Evolutionary conservation across 2,888 invertebrate genomes (phyloP).

Genomic region (Uloborus plumipes): DNA sequence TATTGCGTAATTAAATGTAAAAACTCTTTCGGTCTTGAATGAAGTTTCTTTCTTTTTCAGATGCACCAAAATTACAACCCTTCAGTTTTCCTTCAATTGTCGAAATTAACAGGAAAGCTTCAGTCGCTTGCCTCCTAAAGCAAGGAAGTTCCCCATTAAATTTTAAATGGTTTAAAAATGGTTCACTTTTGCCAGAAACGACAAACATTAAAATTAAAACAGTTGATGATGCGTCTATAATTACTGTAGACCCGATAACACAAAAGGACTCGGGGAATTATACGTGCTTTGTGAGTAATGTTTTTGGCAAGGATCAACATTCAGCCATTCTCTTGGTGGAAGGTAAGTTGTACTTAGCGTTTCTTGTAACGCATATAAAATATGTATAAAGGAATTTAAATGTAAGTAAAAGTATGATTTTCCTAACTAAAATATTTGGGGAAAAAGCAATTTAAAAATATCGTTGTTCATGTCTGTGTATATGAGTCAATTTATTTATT

Average conservation of each 20-base stretch:
- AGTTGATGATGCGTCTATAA: slow-evolving; percentile 2
- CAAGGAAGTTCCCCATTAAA: slow-evolving; percentile 17
- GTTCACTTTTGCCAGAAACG: background rate
- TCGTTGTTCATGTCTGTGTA: too few relatives aligned
- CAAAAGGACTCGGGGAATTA: slow-evolving; percentile 1
- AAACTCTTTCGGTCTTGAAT: too few relatives aligned
- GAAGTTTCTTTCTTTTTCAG: slow-evolving; percentile 9
- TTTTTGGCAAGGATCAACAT: background rate
- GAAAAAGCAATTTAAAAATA: too few relatives aligned
- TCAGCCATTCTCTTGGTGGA: background rate
- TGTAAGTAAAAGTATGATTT: too few relatives aligned
- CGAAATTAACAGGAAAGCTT: background rate
- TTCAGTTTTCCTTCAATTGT: slow-evolving; percentile 13
- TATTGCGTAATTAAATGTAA: too few relatives aligned
- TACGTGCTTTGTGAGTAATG: slow-evolving; percentile 13
- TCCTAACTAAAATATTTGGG: too few relatives aligned
- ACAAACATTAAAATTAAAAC: background rate
- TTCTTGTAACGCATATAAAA: too few relatives aligned
- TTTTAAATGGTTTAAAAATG: slow-evolving; percentile 4
- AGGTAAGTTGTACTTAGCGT: background rate
- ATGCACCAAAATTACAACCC: slow-evolving; percentile 18
- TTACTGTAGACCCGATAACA: background rate
- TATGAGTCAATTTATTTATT: too few relatives aligned
- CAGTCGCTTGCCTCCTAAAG: background rate
- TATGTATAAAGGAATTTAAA: too few relatives aligned